Evolutionary conservation across 2,797 vertebrate genomes (phyloP), one percentile per base, ranked within the genome.

Genomic region (Eulemur rubriventer): DNA sequence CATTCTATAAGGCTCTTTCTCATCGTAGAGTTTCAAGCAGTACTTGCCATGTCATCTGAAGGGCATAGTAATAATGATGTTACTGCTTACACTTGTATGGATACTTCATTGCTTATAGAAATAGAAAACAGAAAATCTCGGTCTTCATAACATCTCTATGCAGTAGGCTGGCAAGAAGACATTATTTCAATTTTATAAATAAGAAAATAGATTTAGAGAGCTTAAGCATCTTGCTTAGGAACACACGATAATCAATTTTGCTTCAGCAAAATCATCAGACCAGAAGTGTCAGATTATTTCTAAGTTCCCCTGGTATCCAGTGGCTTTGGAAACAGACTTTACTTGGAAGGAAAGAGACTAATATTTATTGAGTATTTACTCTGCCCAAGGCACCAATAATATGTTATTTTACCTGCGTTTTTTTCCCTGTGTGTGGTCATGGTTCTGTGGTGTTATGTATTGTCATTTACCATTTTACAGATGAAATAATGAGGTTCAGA

Each of bases 291-390:
- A 80, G 86, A 41, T n/a, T 35, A 8, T 22, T 87, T 43, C 35
- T n/a, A 35, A 46, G 24, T 75, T 67, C 20, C 63, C 48, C n/a
- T 69, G 70, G n/a, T 35, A 82, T 50, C 57, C 33, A 33, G 20
- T 43, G 81, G 81, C 28, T 88, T 84, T 96, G 46, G 70, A 90
- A 89, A 84, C 33, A 55, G 38, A 22, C 28, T 90, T 84, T 89
- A 46, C 55, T 79, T 72, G 33, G 30, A 86, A 78, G n/a, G 79
- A 86, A 72, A 59, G 38, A 63, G 14, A 92, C 22, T 50, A 35
- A 41, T 61, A 59, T 65, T 85, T 76, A 48, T 2, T 35, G 46
- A 65, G 48, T 59, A 55, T 38, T 85, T 70, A 57, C n/a, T 94
- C 59, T 78, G 24, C n/a, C 46, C 79, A 30, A 24, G 14, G 35